Conservation (phyloP, 2,888 invertebrate species). For the Antheraea yamamai region DNA sequence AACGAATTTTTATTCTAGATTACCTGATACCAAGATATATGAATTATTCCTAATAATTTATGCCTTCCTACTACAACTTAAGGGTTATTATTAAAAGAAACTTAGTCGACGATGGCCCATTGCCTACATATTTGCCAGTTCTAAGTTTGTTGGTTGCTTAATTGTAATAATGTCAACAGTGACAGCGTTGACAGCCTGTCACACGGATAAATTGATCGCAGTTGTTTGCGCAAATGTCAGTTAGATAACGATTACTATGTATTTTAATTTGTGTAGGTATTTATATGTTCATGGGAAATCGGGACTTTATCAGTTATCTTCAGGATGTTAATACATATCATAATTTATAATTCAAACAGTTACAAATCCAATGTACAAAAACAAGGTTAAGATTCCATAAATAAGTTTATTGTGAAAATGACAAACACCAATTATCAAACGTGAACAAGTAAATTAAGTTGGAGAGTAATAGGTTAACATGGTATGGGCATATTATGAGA, state of each 20-base stretch:
- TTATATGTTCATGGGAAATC: constrained; percentile 58
- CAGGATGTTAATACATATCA: constrained; percentile 26
- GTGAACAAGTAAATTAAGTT: background rate
- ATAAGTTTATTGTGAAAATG: background rate
- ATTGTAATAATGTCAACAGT: constrained; percentile 77
- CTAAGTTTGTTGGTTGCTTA: constrained; percentile 74
- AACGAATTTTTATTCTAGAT: constrained; percentile 74
- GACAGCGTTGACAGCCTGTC: constrained; percentile 77
- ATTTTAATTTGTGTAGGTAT: constrained; percentile 69
- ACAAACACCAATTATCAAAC: background rate
- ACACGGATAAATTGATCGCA: constrained; percentile 76
- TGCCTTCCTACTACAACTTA: constrained; percentile 41
- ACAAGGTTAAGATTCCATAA: background rate
- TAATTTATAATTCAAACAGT: constrained; percentile 28
- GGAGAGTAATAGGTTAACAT: too few species aligned
- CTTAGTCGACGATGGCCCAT: constrained; percentile 40
- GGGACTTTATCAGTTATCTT: constrained; percentile 46
- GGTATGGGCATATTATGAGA: too few species aligned
- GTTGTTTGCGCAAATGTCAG: constrained; percentile 78
- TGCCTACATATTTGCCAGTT: constrained; percentile 58
- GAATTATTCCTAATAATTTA: constrained; percentile 24
- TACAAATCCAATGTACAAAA: background rate
- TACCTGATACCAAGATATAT: constrained; percentile 40
- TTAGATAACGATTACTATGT: constrained; percentile 74
- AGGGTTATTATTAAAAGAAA: constrained; percentile 46